These are phyloP conservation scores for Halichondria panicea DNA, from an alignment of 37 sponge, comb jelly and placozoan species.

Conservation along the genomic window DNA sequence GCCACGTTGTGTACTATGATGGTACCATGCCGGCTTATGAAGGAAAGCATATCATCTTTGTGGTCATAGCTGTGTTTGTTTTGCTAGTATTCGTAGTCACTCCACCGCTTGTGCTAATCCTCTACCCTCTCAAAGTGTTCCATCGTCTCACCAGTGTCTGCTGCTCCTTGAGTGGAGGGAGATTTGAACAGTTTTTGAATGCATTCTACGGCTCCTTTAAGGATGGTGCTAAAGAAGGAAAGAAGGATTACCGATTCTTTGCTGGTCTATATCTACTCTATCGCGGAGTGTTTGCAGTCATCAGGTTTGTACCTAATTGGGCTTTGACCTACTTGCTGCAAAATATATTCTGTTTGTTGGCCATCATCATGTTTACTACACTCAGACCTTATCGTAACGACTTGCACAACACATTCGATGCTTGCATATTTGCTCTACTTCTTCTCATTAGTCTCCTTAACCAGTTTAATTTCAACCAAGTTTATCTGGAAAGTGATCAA, in stretches of 20 bases:
- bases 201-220: slow-evolving; percentile 25
- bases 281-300: neutral
- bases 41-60: neutral
- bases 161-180: slow-evolving; percentile 4
- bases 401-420: slow-evolving; percentile 16
- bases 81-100: neutral
- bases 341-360: slow-evolving; percentile 10
- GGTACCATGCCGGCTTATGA: neutral
- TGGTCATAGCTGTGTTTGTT: neutral
- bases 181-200: slow-evolving; percentile 20
- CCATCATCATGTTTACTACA: slow-evolving; percentile 2
- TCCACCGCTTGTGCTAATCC: neutral
- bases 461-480: neutral
- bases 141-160: neutral
- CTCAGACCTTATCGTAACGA: slow-evolving; percentile 17
- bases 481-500: too few species aligned
- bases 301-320: neutral
- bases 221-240: slow-evolving; percentile 5
- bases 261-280: slow-evolving; percentile 23
- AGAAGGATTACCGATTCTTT: slow-evolving; percentile 20
- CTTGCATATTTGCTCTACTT: slow-evolving; percentile 10
- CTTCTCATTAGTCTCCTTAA: slow-evolving; percentile 10
- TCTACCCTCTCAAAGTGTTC: slow-evolving; percentile 8
- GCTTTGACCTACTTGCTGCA: neutral
- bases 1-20: neutral